Conservation (phyloP, 2,797 vertebrate species). For the Phoebastria nigripes region DNA sequence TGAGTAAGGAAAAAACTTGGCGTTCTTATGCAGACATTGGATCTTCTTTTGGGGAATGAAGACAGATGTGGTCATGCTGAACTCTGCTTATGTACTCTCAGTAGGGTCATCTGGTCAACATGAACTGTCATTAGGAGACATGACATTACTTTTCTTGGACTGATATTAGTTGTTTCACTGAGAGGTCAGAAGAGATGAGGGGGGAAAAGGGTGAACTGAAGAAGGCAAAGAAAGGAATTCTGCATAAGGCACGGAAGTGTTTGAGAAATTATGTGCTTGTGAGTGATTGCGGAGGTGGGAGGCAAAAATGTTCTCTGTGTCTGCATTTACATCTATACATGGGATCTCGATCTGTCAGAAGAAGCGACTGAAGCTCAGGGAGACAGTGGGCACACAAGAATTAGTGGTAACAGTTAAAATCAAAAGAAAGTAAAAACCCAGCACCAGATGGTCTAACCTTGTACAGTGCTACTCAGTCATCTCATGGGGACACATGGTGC, state of each 20-base stretch:
- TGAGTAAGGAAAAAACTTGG: neutral
- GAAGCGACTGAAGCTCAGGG: neutral
- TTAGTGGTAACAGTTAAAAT: slow-evolving; percentile 1
- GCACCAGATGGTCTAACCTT: slow-evolving; percentile 43
- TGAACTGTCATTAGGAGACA: neutral
- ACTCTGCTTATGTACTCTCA: neutral
- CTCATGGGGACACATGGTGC: slow-evolving; percentile 44
- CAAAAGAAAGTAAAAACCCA: slow-evolving; percentile 7
- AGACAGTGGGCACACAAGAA: neutral
- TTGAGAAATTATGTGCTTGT: neutral
- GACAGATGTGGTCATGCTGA: neutral
- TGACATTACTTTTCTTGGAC: neutral
- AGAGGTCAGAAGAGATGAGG: neutral
- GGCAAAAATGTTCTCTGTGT: neutral
- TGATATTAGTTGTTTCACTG: neutral
- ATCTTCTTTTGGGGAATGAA: neutral
- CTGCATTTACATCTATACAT: neutral
- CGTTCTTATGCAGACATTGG: rapidly evolving
- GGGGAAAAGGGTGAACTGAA: neutral
- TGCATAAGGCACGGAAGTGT: neutral
- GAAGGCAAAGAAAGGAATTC: neutral
- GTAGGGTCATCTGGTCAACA: neutral
- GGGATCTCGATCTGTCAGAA: neutral
- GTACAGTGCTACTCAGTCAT: neutral
- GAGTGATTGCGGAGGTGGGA: neutral